Conservation (phyloP, 2,113 vertebrate species). For the Poecilia latipinna region DNA sequence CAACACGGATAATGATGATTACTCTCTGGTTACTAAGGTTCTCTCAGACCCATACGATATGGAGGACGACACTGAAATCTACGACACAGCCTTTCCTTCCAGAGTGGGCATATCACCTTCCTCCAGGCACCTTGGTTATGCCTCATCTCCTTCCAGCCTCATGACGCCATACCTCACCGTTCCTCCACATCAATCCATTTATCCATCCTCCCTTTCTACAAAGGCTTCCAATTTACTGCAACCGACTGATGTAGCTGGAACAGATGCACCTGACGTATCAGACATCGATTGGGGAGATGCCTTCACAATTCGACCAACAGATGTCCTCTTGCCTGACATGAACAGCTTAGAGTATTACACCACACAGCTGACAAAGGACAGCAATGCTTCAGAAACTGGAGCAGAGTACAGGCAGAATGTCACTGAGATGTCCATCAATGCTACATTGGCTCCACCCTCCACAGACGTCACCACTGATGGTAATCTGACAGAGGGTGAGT, state of each 20-base stretch:
- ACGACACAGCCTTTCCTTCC: conserved; percentile 87
- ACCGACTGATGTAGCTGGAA: conserved; percentile 39
- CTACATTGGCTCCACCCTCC: conserved; percentile 53
- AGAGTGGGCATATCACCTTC: conserved; percentile 82
- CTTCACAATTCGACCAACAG: conserved; percentile 77
- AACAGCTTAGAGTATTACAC: conserved; percentile 84
- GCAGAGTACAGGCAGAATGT: conserved; percentile 69
- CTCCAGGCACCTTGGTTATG: conserved; percentile 65
- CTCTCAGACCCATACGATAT: conserved; percentile 78
- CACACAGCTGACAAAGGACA: conserved; percentile 75
- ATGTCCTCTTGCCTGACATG: conserved; percentile 83
- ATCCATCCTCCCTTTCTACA: conserved; percentile 50
- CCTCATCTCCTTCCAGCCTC: conserved; percentile 39
- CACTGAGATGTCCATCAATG: conserved; percentile 42
- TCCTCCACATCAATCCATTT: conserved; percentile 15
- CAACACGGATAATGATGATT: conserved; percentile 70
- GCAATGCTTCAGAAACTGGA: conserved; percentile 41
- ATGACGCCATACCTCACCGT: conserved; percentile 36
- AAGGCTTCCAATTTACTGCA: conserved; percentile 33
- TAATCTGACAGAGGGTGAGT: conserved; percentile 64
- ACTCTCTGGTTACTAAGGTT: conserved; percentile 73
- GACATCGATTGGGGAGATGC: conserved; percentile 73
- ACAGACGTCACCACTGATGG: conserved; percentile 39
- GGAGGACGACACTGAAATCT: conserved; percentile 84
- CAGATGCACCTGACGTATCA: conserved; percentile 45